These are phyloP conservation scores for Venusia cambrica DNA, from an alignment of 2,888 invertebrate species.

Conservation along the genomic window DNA sequence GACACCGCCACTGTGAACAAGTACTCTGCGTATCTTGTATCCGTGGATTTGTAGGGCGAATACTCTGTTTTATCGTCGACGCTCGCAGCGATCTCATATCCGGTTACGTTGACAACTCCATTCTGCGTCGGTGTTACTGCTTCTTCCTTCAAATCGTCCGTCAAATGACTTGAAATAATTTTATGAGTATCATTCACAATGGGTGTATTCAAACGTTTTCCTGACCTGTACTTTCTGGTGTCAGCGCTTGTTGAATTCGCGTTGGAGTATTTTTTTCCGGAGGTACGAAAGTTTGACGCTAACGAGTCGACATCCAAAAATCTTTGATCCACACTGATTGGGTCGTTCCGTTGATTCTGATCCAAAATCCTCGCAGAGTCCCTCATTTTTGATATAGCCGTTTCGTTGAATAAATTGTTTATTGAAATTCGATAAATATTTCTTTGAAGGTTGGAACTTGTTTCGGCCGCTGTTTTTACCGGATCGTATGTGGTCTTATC, in stretches of 20 bases:
- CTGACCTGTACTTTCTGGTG: conserved; percentile 45
- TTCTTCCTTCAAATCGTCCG: conserved; percentile 35
- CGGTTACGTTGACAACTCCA: conserved; percentile 40
- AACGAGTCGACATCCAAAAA: conserved; percentile 52
- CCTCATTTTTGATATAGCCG: conserved; percentile 46
- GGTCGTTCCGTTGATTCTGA: conserved; percentile 61
- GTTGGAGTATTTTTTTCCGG: conserved; percentile 38
- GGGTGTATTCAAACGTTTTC: conserved; percentile 65
- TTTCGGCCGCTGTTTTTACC: conserved; percentile 33
- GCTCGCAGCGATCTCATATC: conserved; percentile 43
- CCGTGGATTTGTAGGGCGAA: conserved; percentile 59
- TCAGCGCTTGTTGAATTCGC: conserved; percentile 34
- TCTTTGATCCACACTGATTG: conserved; percentile 54
- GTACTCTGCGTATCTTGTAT: conserved; percentile 59
- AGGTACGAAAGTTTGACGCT: conserved; percentile 36
- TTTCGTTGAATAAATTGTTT: conserved; percentile 54
- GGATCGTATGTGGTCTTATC: conserved; percentile 31
- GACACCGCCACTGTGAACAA: conserved; percentile 81
- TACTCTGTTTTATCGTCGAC: conserved; percentile 60
- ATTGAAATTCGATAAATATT: conserved; percentile 47
- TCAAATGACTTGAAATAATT: conserved; percentile 17
- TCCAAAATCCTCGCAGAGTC: conserved; percentile 58
- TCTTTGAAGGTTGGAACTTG: conserved; percentile 37
- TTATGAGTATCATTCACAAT: conserved; percentile 43
- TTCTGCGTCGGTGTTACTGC: conserved; percentile 36